These are phyloP conservation scores for Drosophila guanche DNA, from an alignment of 1,140 invertebrate species.

Conservation along the genomic window DNA sequence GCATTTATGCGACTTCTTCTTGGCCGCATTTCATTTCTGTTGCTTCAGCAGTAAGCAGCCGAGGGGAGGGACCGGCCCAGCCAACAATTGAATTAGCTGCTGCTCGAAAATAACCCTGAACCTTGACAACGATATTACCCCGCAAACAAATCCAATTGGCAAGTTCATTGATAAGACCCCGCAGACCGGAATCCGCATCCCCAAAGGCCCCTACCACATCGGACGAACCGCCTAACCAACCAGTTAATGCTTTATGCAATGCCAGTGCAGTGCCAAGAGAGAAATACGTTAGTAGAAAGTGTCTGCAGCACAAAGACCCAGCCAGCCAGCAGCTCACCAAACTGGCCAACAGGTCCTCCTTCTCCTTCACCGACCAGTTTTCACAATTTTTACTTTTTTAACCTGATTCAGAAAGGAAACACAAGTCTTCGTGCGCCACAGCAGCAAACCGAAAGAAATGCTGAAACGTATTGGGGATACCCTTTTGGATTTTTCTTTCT, in stretches of 20 bases:
- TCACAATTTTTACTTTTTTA: slow-evolving; percentile 67
- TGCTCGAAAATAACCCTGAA: slow-evolving; percentile 68
- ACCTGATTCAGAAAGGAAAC: slow-evolving; percentile 75
- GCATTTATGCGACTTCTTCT: slow-evolving; percentile 75
- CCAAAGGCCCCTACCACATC: neutral
- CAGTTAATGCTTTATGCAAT: slow-evolving; percentile 67
- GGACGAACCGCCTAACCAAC: slow-evolving; percentile 33
- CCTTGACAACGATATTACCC: slow-evolving; percentile 58
- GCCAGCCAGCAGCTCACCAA: slow-evolving; percentile 23
- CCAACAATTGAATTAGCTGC: slow-evolving; percentile 62
- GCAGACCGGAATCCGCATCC: slow-evolving; percentile 17
- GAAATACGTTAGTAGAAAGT: slow-evolving; percentile 67
- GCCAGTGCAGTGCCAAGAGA: slow-evolving; percentile 11
- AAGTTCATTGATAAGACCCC: slow-evolving; percentile 75
- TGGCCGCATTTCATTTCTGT: slow-evolving; percentile 62
- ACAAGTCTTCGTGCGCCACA: slow-evolving; percentile 34
- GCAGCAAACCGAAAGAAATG: slow-evolving; percentile 7
- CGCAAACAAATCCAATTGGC: slow-evolving; percentile 39
- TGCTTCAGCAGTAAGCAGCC: slow-evolving; percentile 45
- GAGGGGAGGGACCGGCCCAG: slow-evolving; percentile 11
- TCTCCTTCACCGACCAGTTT: slow-evolving; percentile 65
- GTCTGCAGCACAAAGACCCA: slow-evolving; percentile 24
- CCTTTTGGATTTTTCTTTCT: no score
- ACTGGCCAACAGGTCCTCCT: slow-evolving; percentile 50
- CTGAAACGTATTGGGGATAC: no score